Conservation (phyloP, 1,140 invertebrate genomes). For the Macrostomum lignano region DNA sequence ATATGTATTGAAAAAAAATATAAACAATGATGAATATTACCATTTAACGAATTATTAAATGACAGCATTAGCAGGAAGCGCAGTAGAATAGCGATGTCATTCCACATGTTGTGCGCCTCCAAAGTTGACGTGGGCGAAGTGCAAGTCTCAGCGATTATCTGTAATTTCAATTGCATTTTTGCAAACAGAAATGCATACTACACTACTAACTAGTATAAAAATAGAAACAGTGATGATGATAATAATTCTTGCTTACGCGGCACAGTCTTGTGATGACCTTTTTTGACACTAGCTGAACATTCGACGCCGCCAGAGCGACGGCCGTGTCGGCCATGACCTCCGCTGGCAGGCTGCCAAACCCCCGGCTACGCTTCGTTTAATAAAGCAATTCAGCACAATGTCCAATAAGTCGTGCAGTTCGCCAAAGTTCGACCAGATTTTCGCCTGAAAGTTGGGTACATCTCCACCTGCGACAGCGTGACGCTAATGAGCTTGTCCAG, state of each 20-base stretch:
- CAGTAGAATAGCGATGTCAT: conserved; percentile 76
- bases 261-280: conserved; percentile 77
- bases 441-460: conserved; percentile 93
- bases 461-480: conserved; percentile 65
- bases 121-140: conserved; percentile 63
- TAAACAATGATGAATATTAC: conserved; percentile 11
- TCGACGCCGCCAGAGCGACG: conserved; percentile 73
- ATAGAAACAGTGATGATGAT: neutral
- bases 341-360: conserved; percentile 68
- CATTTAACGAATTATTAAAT: conserved; percentile 82
- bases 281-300: conserved; percentile 71
- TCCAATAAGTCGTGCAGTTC: conserved; percentile 75
- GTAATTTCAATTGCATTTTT: no score
- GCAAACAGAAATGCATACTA: no score
- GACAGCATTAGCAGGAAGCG: conserved; percentile 83
- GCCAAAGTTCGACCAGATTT: conserved; percentile 90
- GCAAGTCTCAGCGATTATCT: no score
- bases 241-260: conserved; percentile 32
- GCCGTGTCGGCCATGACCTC: conserved; percentile 94
- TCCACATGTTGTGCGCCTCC: conserved; percentile 87
- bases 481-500: conserved; percentile 73
- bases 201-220: conserved; percentile 42
- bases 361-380: conserved; percentile 57
- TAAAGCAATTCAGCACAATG: conserved; percentile 78
- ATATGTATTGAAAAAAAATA: neutral